These are phyloP conservation scores for Etheostoma spectabile DNA, from an alignment of 2,113 vertebrate species.

Conservation along the genomic window DNA sequence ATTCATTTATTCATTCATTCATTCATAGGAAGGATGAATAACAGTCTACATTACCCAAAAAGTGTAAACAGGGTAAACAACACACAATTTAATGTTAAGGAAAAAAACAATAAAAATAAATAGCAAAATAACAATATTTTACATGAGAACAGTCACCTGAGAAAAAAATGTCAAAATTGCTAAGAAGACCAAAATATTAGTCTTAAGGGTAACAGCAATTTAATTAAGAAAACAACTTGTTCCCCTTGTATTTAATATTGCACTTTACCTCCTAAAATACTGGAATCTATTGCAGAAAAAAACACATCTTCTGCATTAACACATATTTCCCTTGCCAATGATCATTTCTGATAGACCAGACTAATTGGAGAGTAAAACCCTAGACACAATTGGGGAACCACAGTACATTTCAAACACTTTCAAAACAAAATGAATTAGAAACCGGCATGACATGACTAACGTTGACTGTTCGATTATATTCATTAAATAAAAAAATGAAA, in stretches of 20 bases:
- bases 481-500: background rate
- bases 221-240: background rate
- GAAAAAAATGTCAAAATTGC: background rate
- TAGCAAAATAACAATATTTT: background rate
- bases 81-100: background rate
- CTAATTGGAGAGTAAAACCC: background rate
- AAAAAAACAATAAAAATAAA: slow-evolving; percentile 30
- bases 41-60: background rate
- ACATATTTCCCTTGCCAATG: background rate
- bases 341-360: background rate
- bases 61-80: slow-evolving; percentile 3
- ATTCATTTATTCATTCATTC: background rate
- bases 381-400: background rate
- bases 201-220: background rate
- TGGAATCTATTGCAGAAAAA: background rate
- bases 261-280: slow-evolving; percentile 10
- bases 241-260: background rate
- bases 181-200: background rate
- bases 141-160: slow-evolving; percentile 24
- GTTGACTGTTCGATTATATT: background rate
- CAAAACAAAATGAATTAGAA: background rate
- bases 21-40: slow-evolving; percentile 5
- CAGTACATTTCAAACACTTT: background rate
- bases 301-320: background rate
- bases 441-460: background rate